phyloP scores from a whole-genome alignment of 1,140 invertebrate genomes.

The Eufriesea mexicana region DNA sequence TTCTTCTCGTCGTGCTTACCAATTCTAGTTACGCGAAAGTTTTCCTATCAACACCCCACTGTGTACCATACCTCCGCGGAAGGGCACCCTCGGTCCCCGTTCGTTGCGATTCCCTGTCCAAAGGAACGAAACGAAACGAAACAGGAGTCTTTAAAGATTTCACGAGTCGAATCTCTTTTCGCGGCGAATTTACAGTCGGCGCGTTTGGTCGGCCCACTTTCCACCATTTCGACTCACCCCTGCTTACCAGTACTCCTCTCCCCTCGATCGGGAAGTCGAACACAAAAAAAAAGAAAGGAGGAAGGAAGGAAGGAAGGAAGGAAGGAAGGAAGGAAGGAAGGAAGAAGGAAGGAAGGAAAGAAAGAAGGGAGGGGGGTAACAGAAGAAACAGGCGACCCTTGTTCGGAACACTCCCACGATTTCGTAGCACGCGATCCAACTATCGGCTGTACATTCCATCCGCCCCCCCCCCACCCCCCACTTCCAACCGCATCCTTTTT shows the following conservation, averaged over 20 bases:
- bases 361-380: conserved; percentile 2
- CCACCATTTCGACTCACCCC: conserved; percentile 22
- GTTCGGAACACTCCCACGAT: conserved; percentile 62
- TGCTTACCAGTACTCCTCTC: neutral
- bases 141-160: conserved; percentile 42
- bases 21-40: neutral
- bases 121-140: conserved; percentile 50
- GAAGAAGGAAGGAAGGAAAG: conserved; percentile 6
- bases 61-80: too few species aligned
- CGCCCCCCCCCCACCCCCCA: neutral
- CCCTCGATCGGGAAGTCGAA: neutral
- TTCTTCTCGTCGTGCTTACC: neutral
- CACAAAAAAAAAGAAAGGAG: neutral
- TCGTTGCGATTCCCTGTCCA: conserved; percentile 27
- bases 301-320: neutral
- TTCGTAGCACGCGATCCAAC: conserved; percentile 68
- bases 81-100: neutral
- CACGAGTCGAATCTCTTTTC: conserved; percentile 32
- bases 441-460: conserved; percentile 47
- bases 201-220: conserved; percentile 30
- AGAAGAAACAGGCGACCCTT: conserved; percentile 57
- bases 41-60: conserved; percentile 10
- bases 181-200: conserved; percentile 40
- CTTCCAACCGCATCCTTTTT: conserved; percentile 15
- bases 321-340: neutral